Base-by-base conservation (phyloP, 2,113 vertebrate species). In the Hyaena hyaena region DNA sequence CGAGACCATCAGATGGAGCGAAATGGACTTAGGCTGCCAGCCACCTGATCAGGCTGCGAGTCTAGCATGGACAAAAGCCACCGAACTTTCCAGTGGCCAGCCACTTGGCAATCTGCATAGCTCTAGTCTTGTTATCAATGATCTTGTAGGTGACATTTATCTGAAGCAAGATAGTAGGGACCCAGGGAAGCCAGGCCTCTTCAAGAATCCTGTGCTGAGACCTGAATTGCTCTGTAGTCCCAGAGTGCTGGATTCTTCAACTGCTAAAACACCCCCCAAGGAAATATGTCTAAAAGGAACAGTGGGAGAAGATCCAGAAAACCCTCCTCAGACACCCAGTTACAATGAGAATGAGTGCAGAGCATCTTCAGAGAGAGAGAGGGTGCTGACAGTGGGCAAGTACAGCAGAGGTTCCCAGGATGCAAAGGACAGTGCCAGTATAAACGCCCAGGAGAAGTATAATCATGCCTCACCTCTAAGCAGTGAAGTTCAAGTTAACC, bases 401-500 rank as follows among this genome's bases (percentile, higher is more conserved):
- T 76, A 92, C 71, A 95, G 79, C 45, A 93, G 97, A 0, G 58
- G 95, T 26, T 98, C 96, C 87, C 98, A 98, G 95, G 98, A 99
- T 8, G 90, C 97, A 1, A 97, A 97, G 77, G 96, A 89, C n/a
- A 74, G 88, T 10, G 4, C 9, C 2, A 80, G 19, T 28, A 33
- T 83, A 28, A 98, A 98, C 97, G 98, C 48, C 93, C 97, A 97
- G 97, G 98, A 96, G 97, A 99, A 93, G 85, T 43, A 6, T 93
- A 94, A 55, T 65, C 50, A 97, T 95, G 96, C 98, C 95, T 82
- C 95, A 14, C 35, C 82, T 21, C 45, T 97, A 48, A 97, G 88
- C 53, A 98, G 94, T 4, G 99, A 99, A 87, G 96, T 96, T n/a
- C 98, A 98, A 11, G 94, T 98, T 82, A 98, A 98, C 97, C 97